Percentiles rank a stretch among this genome's conserved stretches.
Conservation (phyloP, 1,140 invertebrate genomes). For the Zaprionus davidi region DNA sequence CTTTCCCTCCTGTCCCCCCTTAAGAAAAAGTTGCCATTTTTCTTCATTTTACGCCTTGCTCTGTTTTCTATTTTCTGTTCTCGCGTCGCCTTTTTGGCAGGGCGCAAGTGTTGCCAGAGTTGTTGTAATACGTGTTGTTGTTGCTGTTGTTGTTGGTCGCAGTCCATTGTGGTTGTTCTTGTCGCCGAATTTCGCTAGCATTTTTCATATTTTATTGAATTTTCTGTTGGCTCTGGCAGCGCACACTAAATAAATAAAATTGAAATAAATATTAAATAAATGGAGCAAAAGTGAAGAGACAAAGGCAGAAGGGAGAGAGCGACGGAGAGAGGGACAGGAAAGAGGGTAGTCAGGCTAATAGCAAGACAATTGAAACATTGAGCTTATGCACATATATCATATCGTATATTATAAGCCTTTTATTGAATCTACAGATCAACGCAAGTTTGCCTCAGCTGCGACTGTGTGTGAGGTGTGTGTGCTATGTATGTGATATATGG, state of each 20-base stretch:
- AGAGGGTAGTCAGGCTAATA: background rate
- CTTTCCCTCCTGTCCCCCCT: background rate
- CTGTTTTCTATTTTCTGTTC: constrained; percentile 12
- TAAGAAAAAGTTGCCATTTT: constrained; percentile 27
- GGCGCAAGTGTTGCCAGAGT: constrained; percentile 39
- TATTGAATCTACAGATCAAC: constrained; percentile 10
- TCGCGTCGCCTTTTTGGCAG: constrained; percentile 12
- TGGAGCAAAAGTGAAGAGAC: constrained; percentile 49
- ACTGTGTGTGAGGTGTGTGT: constrained; percentile 1
- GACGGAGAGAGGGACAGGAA: background rate
- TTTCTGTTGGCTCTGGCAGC: constrained; percentile 14
- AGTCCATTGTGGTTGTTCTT: constrained; percentile 19
- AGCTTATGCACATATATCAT: background rate
- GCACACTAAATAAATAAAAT: constrained; percentile 74
- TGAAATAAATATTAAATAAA: constrained; percentile 80
- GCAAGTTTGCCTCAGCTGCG: constrained; percentile 6
- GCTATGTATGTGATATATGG: background rate
- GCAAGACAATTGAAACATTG: constrained; percentile 4
- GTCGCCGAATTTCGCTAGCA: constrained; percentile 29
- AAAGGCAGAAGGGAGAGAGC: background rate
- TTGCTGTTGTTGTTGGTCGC: constrained; percentile 34
- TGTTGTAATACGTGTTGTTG: constrained; percentile 34
- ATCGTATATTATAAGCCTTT: constrained; percentile 17
- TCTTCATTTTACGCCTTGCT: constrained; percentile 7
- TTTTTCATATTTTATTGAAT: constrained; percentile 16